phyloP scores from a whole-genome alignment of 1,140 invertebrate species.

The Pseudachorutes palmiensis region DNA sequence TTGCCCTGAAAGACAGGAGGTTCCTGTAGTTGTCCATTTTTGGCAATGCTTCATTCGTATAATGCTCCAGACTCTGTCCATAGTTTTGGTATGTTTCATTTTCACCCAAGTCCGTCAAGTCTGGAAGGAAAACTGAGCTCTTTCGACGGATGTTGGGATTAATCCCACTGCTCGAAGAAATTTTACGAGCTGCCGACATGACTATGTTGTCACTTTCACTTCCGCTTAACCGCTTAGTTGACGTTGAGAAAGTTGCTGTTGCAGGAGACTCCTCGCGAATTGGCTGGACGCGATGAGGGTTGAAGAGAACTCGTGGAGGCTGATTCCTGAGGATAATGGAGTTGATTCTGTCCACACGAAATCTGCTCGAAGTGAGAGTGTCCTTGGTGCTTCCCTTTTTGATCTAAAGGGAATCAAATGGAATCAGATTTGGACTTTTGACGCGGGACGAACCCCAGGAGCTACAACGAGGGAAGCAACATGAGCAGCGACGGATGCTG shows the following conservation, averaged over 20 bases:
- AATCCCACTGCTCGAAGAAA: background rate
- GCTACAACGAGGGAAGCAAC: too few relatives aligned
- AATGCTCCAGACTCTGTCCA: conserved; percentile 30
- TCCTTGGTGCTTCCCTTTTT: too few relatives aligned
- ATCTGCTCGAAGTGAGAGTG: too few relatives aligned
- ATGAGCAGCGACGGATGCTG: too few relatives aligned
- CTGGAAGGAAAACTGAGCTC: conserved; percentile 25
- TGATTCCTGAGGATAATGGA: conserved; percentile 25
- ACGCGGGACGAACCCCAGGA: too few relatives aligned
- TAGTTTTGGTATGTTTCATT: conserved; percentile 15
- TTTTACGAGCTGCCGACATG: conserved; percentile 6
- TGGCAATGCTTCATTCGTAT: conserved; percentile 49
- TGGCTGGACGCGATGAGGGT: background rate
- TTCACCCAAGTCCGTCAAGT: conserved; percentile 17
- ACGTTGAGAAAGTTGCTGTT: background rate
- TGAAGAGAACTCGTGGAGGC: too few relatives aligned
- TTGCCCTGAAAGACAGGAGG: conserved; percentile 46
- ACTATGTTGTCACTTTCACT: background rate
- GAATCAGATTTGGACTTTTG: too few relatives aligned
- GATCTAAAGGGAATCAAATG: too few relatives aligned
- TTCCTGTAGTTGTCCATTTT: conserved; percentile 52
- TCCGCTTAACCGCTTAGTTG: background rate
- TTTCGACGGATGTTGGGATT: conserved; percentile 9
- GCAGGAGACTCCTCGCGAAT: background rate
- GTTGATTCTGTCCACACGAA: conserved; percentile 32